phyloP scores from a whole-genome alignment of 2,113 vertebrate genomes.

The Diphyllodes magnificus region DNA sequence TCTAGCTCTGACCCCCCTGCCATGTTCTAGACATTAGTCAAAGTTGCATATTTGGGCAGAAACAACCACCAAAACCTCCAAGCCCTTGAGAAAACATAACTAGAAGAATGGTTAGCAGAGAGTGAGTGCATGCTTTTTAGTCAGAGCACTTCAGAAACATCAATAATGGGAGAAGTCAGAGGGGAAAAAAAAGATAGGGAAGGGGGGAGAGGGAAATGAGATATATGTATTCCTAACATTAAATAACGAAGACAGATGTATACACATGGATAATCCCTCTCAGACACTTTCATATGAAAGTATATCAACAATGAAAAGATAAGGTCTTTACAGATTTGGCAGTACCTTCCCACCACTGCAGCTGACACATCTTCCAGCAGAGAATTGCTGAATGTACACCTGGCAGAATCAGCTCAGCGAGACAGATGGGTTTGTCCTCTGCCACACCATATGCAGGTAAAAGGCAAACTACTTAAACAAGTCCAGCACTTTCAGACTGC shows the following conservation, averaged over 20 bases:
- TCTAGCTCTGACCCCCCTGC: neutral
- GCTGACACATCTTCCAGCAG: neutral
- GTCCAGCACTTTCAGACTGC: neutral
- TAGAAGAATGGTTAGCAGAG: neutral
- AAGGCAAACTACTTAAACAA: neutral
- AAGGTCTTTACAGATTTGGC: neutral
- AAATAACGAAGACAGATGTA: neutral
- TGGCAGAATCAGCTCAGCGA: neutral
- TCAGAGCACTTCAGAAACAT: neutral
- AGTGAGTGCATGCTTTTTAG: neutral
- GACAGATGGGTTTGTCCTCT: neutral
- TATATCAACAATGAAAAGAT: neutral
- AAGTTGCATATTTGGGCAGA: neutral
- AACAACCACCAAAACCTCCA: neutral
- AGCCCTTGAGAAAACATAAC: neutral
- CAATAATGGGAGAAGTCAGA: neutral
- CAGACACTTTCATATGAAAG: neutral
- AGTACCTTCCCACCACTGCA: neutral
- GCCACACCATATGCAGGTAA: accelerated
- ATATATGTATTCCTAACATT: neutral
- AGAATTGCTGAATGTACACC: neutral
- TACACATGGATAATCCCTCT: neutral
- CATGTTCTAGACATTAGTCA: neutral
- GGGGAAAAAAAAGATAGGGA: accelerated
- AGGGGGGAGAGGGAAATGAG: neutral